Evolutionary conservation across 2,888 invertebrate genomes (phyloP).

Genomic region (Aphodius granarius): DNA sequence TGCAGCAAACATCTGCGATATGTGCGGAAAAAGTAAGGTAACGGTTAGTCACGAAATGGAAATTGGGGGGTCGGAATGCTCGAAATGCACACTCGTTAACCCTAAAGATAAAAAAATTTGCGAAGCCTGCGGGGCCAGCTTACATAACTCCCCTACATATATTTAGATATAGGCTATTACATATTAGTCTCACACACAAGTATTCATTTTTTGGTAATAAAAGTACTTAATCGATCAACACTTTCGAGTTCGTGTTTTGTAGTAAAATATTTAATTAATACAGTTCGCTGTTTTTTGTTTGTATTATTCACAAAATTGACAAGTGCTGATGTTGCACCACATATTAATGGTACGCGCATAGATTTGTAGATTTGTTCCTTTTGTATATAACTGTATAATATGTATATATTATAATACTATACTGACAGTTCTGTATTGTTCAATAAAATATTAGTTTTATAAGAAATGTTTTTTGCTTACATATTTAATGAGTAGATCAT

Average conservation of each 20-base stretch:
- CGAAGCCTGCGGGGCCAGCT: conserved; percentile 68
- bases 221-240: not conserved
- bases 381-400: conserved; percentile 13
- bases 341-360: not conserved
- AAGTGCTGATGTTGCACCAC: not conserved
- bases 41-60: conserved; percentile 52
- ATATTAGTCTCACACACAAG: not conserved
- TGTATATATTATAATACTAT: conserved; percentile 3
- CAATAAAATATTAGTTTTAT: conserved; percentile 3
- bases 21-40: conserved; percentile 65
- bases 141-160: conserved; percentile 77
- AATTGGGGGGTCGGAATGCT: conserved; percentile 75
- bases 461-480: not conserved
- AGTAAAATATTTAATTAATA: not conserved
- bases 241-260: not conserved
- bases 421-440: not conserved
- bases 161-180: conserved; percentile 55
- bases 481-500: too few species aligned
- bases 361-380: conserved; percentile 4
- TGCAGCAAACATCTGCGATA: conserved; percentile 66
- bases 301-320: not conserved
- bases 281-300: not conserved
- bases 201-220: not conserved
- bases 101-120: conserved; percentile 65
- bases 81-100: conserved; percentile 76